Evolutionary conservation across 2,888 invertebrate genomes (phyloP), one percentile per base, ranked within the genome.

Genomic region (Xestia rhomboidea): DNA sequence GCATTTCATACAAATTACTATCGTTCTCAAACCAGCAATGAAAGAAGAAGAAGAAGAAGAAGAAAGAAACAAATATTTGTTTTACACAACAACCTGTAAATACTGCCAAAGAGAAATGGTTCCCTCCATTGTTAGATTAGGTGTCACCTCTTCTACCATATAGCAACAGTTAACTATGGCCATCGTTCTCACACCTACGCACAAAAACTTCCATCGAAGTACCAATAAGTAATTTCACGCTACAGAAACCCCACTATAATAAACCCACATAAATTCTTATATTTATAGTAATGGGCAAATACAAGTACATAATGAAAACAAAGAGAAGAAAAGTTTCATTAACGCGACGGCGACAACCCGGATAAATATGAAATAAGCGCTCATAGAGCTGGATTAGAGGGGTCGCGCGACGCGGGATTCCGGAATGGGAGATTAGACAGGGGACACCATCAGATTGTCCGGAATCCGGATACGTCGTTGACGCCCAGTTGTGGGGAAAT

Each of bases 331-430:
- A 90, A 92, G 91, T 94, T 93, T 94, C 93, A 94, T 94, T 93
- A 94, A 86, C 87, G 85, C 80, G 87, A 90, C 89, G 89, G 90
- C 89, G 89, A 87, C 88, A 85, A 88, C 89, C 83, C 86, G 86
- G 90, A 92, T 91, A 92, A 93, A 93, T 94, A 94, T 94, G 91
- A 94, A 92, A 94, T 93, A 93, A 93, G 91, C 91, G 91, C 89
- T 90, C 90, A 91, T 90, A 89, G 87, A 89, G 82, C 88, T 79
- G 89, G 92, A 92, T 92, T 91, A 93, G 73, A 80, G 27, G 67
- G 81, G 71, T 18, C 51, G 68, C 70, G 68, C 86, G 88, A 76
- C 74, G 78, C 86, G 82, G 76, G 80, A 83, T 78, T 83, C 78
- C 82, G 85, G 79, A 88, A 89, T 88, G 85, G 81, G 76, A 85